Conservation (phyloP, 2,113 vertebrate genomes). For the Herpetotheres cachinnans region DNA sequence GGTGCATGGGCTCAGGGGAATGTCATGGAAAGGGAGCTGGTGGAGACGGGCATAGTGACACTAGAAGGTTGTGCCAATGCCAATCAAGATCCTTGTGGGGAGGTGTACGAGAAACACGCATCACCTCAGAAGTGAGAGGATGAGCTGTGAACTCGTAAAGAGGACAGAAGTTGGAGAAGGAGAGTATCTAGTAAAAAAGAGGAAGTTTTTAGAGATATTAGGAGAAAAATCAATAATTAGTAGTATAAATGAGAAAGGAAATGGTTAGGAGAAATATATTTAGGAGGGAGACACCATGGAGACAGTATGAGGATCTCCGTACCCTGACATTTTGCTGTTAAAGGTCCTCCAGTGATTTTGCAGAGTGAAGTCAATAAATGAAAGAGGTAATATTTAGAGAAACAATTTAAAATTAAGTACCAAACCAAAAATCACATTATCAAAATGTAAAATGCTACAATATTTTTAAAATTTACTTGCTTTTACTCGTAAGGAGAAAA, state of each 20-base stretch:
- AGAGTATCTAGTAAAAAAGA: not conserved
- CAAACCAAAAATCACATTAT: not conserved
- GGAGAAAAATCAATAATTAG: not conserved
- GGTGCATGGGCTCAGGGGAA: not conserved
- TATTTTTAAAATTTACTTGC: not conserved
- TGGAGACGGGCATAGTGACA: not conserved
- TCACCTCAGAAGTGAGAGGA: not conserved
- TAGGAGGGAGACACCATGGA: not conserved
- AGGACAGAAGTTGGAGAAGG: not conserved
- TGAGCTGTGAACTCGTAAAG: not conserved
- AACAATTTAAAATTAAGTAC: not conserved
- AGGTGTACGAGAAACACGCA: not conserved
- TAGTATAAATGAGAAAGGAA: not conserved
- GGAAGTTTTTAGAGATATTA: not conserved
- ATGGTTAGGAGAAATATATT: not conserved
- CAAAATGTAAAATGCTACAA: not conserved
- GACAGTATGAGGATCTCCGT: not conserved
- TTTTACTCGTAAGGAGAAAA: not conserved
- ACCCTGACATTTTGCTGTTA: not conserved
- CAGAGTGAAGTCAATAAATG: not conserved
- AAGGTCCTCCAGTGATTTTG: not conserved
- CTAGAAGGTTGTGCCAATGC: not conserved
- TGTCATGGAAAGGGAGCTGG: not conserved
- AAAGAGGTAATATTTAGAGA: not conserved
- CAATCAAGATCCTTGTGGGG: not conserved